Evolutionary conservation across 2,888 invertebrate species (phyloP).

Genomic region (Boloria selene): DNA sequence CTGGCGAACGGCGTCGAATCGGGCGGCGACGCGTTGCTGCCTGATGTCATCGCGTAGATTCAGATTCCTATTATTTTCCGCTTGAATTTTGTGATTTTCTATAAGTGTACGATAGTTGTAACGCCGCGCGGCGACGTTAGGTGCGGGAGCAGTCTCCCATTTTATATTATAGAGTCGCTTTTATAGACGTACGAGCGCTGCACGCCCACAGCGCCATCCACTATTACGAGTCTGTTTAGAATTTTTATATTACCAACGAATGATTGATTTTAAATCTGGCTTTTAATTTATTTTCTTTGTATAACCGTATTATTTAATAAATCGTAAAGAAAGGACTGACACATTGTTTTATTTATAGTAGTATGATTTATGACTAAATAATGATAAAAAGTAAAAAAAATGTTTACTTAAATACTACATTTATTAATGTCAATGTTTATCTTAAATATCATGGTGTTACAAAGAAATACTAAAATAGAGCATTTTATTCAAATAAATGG

Average conservation of each 20-base stretch:
- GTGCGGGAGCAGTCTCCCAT: conserved; percentile 75
- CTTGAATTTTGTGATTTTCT: conserved; percentile 82
- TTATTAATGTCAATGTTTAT: conserved; percentile 70
- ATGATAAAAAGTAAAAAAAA: conserved; percentile 48
- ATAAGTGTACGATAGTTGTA: conserved; percentile 79
- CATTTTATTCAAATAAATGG: conserved; percentile 80
- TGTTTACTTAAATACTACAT: conserved; percentile 73
- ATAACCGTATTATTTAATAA: conserved; percentile 81
- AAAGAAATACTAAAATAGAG: conserved; percentile 77
- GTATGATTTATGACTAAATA: conserved; percentile 59
- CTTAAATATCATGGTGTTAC: conserved; percentile 79
- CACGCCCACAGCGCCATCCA: conserved; percentile 50
- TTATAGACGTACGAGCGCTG: conserved; percentile 57
- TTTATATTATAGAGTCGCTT: conserved; percentile 81
- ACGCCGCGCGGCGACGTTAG: conserved; percentile 73
- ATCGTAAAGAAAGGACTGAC: conserved; percentile 74
- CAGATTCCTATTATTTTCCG: conserved; percentile 79
- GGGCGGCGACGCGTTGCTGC: conserved; percentile 71
- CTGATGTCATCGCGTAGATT: conserved; percentile 76
- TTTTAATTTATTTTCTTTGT: conserved; percentile 82
- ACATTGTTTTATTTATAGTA: conserved; percentile 78
- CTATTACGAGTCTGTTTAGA: conserved; percentile 80
- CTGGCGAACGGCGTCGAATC: conserved; percentile 56
- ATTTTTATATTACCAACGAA: conserved; percentile 82
- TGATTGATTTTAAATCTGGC: conserved; percentile 78